Evolutionary conservation across 1,140 invertebrate genomes (phyloP).

Genomic region (Hylyphantes graminicola): DNA sequence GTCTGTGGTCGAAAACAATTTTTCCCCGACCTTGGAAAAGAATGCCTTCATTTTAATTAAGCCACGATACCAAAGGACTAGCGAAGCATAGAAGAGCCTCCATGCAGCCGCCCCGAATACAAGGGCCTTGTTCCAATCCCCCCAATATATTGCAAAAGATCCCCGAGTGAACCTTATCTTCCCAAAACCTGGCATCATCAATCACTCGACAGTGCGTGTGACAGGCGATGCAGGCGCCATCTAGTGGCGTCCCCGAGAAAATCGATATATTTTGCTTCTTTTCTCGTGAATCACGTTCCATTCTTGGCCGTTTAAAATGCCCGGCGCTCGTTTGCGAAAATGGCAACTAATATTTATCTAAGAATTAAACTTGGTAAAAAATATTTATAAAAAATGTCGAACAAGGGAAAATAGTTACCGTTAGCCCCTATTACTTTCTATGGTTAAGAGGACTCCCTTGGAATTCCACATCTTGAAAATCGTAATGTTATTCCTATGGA

Average conservation of each 20-base stretch:
- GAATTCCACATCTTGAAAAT: too few relatives aligned
- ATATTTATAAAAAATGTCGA: neutral
- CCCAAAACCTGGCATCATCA: slow-evolving; percentile 37
- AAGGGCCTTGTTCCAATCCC: slow-evolving; percentile 6
- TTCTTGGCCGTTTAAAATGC: neutral
- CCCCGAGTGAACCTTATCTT: slow-evolving; percentile 42
- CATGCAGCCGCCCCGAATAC: slow-evolving; percentile 21
- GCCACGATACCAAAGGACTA: slow-evolving; percentile 4
- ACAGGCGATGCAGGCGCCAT: slow-evolving; percentile 53
- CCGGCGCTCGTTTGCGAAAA: too few relatives aligned
- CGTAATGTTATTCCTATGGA: too few relatives aligned
- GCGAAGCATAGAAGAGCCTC: slow-evolving; percentile 12
- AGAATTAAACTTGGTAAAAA: too few relatives aligned
- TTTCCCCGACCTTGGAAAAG: slow-evolving; percentile 43
- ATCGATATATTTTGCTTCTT: slow-evolving; percentile 38
- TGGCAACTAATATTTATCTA: too few relatives aligned
- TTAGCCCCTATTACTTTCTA: too few relatives aligned
- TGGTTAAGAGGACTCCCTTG: too few relatives aligned
- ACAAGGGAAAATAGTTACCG: too few relatives aligned
- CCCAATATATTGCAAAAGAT: slow-evolving; percentile 31
- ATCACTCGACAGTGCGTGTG: slow-evolving; percentile 59
- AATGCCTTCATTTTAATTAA: slow-evolving; percentile 53
- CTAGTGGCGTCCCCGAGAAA: slow-evolving; percentile 33
- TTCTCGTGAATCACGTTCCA: slow-evolving; percentile 13
- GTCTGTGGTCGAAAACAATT: slow-evolving; percentile 27